These are phyloP conservation scores for Anabacerthia variegaticeps DNA, from an alignment of 2,797 vertebrate species.

Conservation along the genomic window DNA sequence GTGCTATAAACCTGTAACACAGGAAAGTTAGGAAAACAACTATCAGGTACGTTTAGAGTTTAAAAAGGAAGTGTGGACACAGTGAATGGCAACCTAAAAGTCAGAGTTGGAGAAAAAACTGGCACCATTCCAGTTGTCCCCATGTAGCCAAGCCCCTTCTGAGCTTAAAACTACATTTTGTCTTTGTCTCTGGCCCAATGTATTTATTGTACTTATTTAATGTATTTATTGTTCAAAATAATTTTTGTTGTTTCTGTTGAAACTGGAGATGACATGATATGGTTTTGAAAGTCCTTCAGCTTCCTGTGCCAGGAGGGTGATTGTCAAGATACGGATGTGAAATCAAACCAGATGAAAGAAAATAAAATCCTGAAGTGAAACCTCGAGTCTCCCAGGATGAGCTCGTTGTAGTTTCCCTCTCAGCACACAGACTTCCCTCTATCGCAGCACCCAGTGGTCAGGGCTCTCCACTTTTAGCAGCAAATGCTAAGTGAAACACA, in stretches of 20 bases:
- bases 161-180: background rate
- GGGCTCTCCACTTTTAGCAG: background rate
- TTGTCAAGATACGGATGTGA: conserved; percentile 3
- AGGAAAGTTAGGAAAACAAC: background rate
- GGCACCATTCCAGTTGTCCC: background rate
- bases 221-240: background rate
- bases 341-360: conserved; percentile 25
- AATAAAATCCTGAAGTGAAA: conserved; percentile 24
- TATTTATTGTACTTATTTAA: background rate
- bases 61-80: background rate
- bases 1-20: background rate
- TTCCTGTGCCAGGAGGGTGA: background rate
- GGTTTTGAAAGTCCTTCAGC: background rate
- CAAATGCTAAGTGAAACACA: background rate
- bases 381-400: background rate
- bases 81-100: background rate
- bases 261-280: background rate
- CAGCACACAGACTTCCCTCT: background rate
- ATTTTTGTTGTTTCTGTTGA: background rate
- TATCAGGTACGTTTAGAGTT: background rate
- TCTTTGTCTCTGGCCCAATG: background rate
- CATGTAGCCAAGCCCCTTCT: background rate
- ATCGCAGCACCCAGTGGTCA: background rate
- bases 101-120: background rate
- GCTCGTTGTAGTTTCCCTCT: background rate